phyloP scores from a whole-genome alignment of 2,888 invertebrate species.

The Meiosimyza platycephala region DNA sequence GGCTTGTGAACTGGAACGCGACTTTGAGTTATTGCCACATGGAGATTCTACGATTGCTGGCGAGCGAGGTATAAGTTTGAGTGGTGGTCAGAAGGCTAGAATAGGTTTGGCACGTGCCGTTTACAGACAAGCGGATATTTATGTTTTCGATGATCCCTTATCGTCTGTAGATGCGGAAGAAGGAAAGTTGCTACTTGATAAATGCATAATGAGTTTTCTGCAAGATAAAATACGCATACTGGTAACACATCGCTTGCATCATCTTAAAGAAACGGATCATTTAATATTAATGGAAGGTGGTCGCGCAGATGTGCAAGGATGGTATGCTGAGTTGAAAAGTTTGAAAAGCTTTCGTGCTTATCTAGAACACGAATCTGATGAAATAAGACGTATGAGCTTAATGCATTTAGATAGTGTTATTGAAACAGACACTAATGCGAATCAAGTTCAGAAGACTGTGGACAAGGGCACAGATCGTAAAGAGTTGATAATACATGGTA shows the following conservation, averaged over 20 bases:
- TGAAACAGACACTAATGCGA: slow-evolving; percentile 47
- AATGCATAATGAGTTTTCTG: slow-evolving; percentile 74
- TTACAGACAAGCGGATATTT: slow-evolving; percentile 80
- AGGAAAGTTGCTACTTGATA: slow-evolving; percentile 78
- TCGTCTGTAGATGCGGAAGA: slow-evolving; percentile 83
- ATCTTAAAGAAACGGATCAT: slow-evolving; percentile 70
- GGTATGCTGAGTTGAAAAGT: slow-evolving; percentile 67
- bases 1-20: slow-evolving; percentile 73
- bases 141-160: slow-evolving; percentile 82
- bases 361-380: slow-evolving; percentile 54
- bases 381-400: slow-evolving; percentile 39
- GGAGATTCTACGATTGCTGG: slow-evolving; percentile 71
- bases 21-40: slow-evolving; percentile 73
- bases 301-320: slow-evolving; percentile 59
- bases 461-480: slow-evolving; percentile 61
- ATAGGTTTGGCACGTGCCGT: slow-evolving; percentile 81
- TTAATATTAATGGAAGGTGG: slow-evolving; percentile 71
- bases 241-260: slow-evolving; percentile 77
- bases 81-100: slow-evolving; percentile 82
- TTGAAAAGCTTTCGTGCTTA: slow-evolving; percentile 69
- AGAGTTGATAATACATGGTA: slow-evolving; percentile 73
- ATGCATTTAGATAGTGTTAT: slow-evolving; percentile 56
- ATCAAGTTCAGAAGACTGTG: not conserved
- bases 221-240: slow-evolving; percentile 76
- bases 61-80: slow-evolving; percentile 77